Base-by-base conservation (phyloP, 2,113 vertebrate species). In the Gasterosteus nipponicus region DNA sequence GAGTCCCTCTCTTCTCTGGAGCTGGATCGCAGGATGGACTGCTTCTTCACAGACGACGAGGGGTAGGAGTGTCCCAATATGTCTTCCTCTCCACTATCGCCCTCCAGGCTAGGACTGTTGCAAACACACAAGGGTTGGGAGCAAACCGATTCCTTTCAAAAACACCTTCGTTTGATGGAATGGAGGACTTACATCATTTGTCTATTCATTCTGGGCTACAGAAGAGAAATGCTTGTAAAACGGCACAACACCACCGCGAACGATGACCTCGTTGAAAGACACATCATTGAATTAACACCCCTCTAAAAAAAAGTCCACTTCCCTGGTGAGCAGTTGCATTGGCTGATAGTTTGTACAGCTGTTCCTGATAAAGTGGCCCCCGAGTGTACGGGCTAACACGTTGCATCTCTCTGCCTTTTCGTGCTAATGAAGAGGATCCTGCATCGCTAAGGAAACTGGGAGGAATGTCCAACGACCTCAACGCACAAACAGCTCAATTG, bases 21-120 rank as follows among this genome's bases (percentile, higher is more conserved):
- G 85, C 83, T 86, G 60, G 82, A 89, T 0, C 44, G 80, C 51
- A 84, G 73, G 59, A 53, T 16, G 58, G 83, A 49, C 73, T 73
- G 81, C 73, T 87, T 78, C 61, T 83, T 86, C 38, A 75, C 18
- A 60, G 83, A 88, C 0, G 89, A 81, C 29, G 69, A 81, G 1
- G 87, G 81, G 80, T 89, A 89, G 10, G 89, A 86, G 53, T 70
- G 78, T 77, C 87, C 89, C 76, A 92, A 78, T 31, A 91, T 83
- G 75, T 92, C 90, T 60, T 93, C 92, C 42, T 92, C 92, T 67
- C 77, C 90, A 18, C 92, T 93, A 86, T 92, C 92, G 75, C 90
- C 92, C 68, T 94, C 91, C 0, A 92, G 70, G 78, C 89, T 93
- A 0, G 90, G 89, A 67, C 90, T 92, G n/a, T 63, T 2, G 71